These are phyloP conservation scores for Melitaea cinxia DNA, from an alignment of 1,140 invertebrate genomes.

Conservation along the genomic window DNA sequence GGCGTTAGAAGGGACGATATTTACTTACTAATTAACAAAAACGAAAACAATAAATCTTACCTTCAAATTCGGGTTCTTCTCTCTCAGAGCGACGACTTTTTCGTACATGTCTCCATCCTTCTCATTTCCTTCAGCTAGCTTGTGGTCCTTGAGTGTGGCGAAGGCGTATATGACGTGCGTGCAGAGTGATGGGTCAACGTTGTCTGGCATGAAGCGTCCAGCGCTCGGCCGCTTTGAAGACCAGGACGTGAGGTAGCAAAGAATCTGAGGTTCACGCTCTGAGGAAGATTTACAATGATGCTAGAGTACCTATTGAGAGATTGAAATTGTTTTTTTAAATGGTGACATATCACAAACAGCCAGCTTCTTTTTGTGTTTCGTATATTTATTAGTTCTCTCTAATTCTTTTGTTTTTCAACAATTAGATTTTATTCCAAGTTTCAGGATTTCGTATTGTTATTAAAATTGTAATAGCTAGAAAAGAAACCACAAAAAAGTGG, in stretches of 20 bases:
- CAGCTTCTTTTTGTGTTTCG: too few relatives aligned
- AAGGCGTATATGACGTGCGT: conserved; percentile 97
- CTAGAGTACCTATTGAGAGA: background rate
- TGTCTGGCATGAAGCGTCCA: conserved; percentile 93
- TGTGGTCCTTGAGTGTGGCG: conserved; percentile 92
- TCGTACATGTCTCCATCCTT: conserved; percentile 93
- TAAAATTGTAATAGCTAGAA: too few relatives aligned
- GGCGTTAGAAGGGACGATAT: too few relatives aligned
- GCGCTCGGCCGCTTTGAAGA: conserved; percentile 92
- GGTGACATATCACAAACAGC: too few relatives aligned
- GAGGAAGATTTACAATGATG: conserved; percentile 40
- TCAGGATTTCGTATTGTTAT: too few relatives aligned
- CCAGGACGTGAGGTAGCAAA: conserved; percentile 98
- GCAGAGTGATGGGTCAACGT: conserved; percentile 93
- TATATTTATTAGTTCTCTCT: too few relatives aligned
- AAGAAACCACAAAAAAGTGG: too few relatives aligned
- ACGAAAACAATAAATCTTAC: conserved; percentile 77
- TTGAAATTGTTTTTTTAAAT: background rate
- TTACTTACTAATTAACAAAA: too few relatives aligned
- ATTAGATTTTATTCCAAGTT: too few relatives aligned
- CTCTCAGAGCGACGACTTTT: conserved; percentile 90
- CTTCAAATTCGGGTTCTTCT: conserved; percentile 95
- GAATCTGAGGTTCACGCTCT: conserved; percentile 91
- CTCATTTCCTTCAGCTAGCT: conserved; percentile 88
- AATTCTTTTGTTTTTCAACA: too few relatives aligned